phyloP scores from a whole-genome alignment of 2,113 vertebrate genomes.

The Ellobius talpinus region DNA sequence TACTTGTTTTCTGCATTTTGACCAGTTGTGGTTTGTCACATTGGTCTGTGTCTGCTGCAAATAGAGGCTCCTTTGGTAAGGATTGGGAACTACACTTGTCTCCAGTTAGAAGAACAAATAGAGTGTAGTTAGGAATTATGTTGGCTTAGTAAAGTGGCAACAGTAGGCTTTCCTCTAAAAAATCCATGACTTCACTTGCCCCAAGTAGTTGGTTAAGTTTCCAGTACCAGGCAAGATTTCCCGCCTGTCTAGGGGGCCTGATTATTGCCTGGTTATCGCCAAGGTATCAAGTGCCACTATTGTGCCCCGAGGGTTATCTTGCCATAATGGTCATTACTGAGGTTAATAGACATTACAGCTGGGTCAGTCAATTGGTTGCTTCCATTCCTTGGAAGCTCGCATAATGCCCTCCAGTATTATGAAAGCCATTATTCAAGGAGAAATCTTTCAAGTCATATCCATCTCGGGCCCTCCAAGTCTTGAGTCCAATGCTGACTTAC shows the following conservation, averaged over 20 bases:
- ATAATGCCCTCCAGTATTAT: not conserved
- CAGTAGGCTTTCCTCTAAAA: not conserved
- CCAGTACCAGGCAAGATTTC: not conserved
- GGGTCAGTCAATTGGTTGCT: not conserved
- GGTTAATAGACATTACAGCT: not conserved
- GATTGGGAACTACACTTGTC: not conserved
- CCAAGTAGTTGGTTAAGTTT: not conserved
- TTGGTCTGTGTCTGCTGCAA: not conserved
- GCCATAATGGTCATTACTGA: not conserved
- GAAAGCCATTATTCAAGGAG: not conserved
- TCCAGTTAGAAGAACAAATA: not conserved
- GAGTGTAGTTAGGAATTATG: not conserved
- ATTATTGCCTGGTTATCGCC: not conserved
- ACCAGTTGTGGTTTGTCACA: not conserved
- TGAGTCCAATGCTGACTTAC: not conserved
- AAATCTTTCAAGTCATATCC: not conserved
- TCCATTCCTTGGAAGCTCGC: not conserved
- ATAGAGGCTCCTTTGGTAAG: not conserved
- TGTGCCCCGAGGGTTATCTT: not conserved
- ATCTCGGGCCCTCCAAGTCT: not conserved
- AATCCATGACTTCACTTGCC: not conserved
- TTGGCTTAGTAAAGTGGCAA: not conserved
- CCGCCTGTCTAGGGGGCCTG: not conserved
- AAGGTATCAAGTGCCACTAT: not conserved
- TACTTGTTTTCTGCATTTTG: not conserved